Conservation (phyloP, 2,113 vertebrate genomes). For the Abramis brama region DNA sequence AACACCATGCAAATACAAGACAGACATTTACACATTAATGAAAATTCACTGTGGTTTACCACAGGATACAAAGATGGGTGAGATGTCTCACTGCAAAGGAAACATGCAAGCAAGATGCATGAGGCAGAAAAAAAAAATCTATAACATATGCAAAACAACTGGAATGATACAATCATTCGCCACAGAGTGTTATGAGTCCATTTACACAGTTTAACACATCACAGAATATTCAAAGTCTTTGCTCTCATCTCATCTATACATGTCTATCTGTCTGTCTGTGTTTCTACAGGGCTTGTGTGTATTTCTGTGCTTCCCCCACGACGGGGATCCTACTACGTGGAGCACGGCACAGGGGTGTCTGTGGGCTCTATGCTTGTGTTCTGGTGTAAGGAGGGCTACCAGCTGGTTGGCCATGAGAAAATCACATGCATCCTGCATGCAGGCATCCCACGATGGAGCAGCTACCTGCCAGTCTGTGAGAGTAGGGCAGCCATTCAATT, state of each 20-base stretch:
- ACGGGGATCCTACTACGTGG: constrained; percentile 77
- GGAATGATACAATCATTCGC: neutral
- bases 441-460: constrained; percentile 74
- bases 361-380: constrained; percentile 74
- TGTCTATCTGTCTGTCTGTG: neutral
- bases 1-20: constrained; percentile 13
- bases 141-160: constrained; percentile 1
- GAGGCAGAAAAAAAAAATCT: neutral
- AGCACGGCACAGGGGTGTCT: constrained; percentile 71
- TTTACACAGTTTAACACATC: neutral
- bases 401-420: constrained; percentile 78
- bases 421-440: constrained; percentile 69
- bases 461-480: constrained; percentile 77
- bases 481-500: constrained; percentile 57
- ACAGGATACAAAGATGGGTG: neutral
- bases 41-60: constrained; percentile 11
- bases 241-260: neutral
- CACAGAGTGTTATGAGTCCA: neutral
- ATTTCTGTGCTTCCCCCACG: constrained; percentile 70
- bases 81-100: neutral
- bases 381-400: constrained; percentile 80
- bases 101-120: neutral
- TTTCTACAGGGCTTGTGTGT: constrained; percentile 67
- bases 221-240: neutral
- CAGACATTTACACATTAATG: neutral